Conservation (phyloP, 2,888 invertebrate genomes). For the Zygogramma bicolorata region DNA sequence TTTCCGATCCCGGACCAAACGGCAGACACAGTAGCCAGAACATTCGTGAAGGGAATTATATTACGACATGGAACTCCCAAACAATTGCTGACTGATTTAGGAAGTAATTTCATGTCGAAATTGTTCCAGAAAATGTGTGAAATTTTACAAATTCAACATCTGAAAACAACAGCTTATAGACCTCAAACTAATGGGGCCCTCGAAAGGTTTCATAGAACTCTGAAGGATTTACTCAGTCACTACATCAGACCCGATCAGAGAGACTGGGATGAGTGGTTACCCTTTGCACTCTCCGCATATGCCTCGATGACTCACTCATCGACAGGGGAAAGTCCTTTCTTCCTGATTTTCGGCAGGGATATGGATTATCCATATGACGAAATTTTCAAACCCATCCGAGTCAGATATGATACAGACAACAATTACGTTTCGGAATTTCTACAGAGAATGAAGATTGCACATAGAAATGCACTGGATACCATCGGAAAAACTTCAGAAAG, state of each 20-base stretch:
- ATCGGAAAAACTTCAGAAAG: too few species aligned
- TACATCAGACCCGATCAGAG: constrained; percentile 47
- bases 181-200: constrained; percentile 45
- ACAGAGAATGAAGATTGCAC: constrained; percentile 27
- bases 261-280: constrained; percentile 54
- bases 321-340: constrained; percentile 47
- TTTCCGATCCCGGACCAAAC: constrained; percentile 50
- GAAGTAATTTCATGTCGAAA: constrained; percentile 49
- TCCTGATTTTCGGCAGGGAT: constrained; percentile 46
- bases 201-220: constrained; percentile 43
- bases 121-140: constrained; percentile 13
- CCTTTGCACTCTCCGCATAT: constrained; percentile 49
- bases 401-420: constrained; percentile 40
- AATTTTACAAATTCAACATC: constrained; percentile 26
- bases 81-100: constrained; percentile 52
- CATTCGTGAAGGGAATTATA: constrained; percentile 49
- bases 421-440: constrained; percentile 42
- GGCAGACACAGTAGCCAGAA: constrained; percentile 48
- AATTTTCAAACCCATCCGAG: constrained; percentile 30
- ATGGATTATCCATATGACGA: constrained; percentile 43
- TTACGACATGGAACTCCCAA: constrained; percentile 52
- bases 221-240: constrained; percentile 41
- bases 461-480: too few species aligned
- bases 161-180: constrained; percentile 45
- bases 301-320: constrained; percentile 42